Percentiles rank a stretch among this genome's conserved stretches.
Conservation (phyloP, 2,888 invertebrate genomes). For the Drosophila setosimentum region DNA sequence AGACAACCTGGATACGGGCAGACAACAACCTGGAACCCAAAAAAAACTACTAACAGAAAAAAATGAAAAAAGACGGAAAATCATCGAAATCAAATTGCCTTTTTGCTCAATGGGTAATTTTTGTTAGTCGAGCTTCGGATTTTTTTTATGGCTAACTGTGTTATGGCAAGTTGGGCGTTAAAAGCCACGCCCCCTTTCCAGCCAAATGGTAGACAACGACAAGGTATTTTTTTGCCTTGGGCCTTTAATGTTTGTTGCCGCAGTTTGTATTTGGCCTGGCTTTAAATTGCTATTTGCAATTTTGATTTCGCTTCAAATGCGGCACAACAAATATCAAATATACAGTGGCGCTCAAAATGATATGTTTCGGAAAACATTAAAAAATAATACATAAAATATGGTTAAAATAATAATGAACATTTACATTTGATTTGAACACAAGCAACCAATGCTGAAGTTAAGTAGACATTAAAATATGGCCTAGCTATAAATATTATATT, state of each 20-base stretch:
- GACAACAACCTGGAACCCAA: constrained; percentile 57
- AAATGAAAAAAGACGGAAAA: constrained; percentile 19
- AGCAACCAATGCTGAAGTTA: too few species aligned
- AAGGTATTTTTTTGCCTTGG: constrained; percentile 49
- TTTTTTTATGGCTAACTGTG: constrained; percentile 68
- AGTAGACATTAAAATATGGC: too few species aligned
- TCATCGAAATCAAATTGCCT: constrained; percentile 71
- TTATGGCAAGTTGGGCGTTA: constrained; percentile 51
- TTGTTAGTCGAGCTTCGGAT: constrained; percentile 66
- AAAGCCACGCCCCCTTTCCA: constrained; percentile 36
- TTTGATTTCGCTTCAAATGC: constrained; percentile 50
- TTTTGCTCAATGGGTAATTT: constrained; percentile 67
- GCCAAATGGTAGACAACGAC: constrained; percentile 27
- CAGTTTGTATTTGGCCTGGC: constrained; percentile 25
- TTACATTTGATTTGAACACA: neutral
- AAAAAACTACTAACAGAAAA: constrained; percentile 31
- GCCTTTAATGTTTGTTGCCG: constrained; percentile 44
- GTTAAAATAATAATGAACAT: neutral
- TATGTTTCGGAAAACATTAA: neutral
- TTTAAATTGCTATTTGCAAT: constrained; percentile 55
- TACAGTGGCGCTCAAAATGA: neutral
- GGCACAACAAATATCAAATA: constrained; percentile 1
- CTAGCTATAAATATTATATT: too few species aligned
- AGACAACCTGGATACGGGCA: constrained; percentile 32
- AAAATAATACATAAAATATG: neutral